Evolutionary conservation across 2,888 invertebrate genomes (phyloP), one percentile per base, ranked within the genome.

Genomic region (Platynereis dumerilii): DNA sequence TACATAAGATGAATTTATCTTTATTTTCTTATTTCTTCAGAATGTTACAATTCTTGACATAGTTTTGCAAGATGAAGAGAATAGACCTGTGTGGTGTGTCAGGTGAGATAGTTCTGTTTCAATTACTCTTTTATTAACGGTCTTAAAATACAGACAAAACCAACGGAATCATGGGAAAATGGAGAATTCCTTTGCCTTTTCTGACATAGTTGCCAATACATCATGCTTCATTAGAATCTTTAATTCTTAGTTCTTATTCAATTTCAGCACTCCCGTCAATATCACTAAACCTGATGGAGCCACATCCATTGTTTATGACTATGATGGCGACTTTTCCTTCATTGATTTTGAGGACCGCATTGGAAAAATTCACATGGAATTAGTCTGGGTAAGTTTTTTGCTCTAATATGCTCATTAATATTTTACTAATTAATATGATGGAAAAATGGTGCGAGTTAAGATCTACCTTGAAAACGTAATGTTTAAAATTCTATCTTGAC

Each of bases 41-140:
- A 22, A 48, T 48, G 20, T 48, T 48, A 20, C 20, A 20, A 48
- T 48, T n/a, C 22, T 48, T 5, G 48, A 48, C 22, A n/a, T 48
- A 20, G 22, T 48, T 3, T n/a, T 48, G 7, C 22, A 20, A n/a
- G 22, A 48, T 48, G 48, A 48, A 48, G 7, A 48, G 17, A 48
- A 48, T 48, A 22, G 17, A n/a, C 48, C 48, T 7, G 48, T 22
- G 3, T 48, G 48, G 48, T 48, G 48, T 48, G 22, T 48, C n/a
- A 48, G 48, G 48, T 48, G 17, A 48, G 22, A 20, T 48, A 48
- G 5, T 34, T 34, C 34, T 34, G n/a, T n/a, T n/a, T n/a, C n/a
- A n/a, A n/a, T n/a, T n/a, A n/a, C n/a, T n/a, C n/a, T n/a, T n/a
- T n/a, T n/a, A n/a, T n/a, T n/a, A n/a, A n/a, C n/a, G n/a, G n/a